These are phyloP conservation scores for Pangasianodon gigas DNA, from an alignment of 2,113 vertebrate species.

Conservation along the genomic window DNA sequence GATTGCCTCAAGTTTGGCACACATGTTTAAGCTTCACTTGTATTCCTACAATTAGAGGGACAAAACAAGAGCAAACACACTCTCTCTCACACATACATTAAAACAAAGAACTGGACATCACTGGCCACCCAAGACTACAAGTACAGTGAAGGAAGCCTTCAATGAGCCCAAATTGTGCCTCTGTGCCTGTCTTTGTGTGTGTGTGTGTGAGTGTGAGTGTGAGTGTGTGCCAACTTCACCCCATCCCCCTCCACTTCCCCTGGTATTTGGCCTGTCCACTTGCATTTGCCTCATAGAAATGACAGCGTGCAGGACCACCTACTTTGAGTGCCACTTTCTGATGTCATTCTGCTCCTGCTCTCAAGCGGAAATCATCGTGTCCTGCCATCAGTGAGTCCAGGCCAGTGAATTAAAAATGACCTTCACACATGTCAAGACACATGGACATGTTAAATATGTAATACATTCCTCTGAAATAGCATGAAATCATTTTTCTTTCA, in stretches of 20 bases:
- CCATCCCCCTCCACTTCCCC: slow-evolving; percentile 36
- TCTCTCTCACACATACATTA: slow-evolving; percentile 50
- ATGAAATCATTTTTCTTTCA: background rate
- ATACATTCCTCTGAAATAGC: background rate
- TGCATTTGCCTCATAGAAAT: slow-evolving; percentile 72
- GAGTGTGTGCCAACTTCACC: slow-evolving; percentile 37
- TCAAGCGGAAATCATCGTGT: slow-evolving; percentile 74
- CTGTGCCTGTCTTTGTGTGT: slow-evolving; percentile 58
- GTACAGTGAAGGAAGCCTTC: slow-evolving; percentile 66
- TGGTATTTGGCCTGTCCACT: slow-evolving; percentile 74
- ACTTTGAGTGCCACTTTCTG: slow-evolving; percentile 69
- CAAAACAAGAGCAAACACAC: slow-evolving; percentile 18
- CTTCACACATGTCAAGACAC: background rate
- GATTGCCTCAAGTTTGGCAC: slow-evolving; percentile 73
- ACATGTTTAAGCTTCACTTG: slow-evolving; percentile 58
- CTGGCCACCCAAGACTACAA: slow-evolving; percentile 73
- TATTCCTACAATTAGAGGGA: slow-evolving; percentile 68
- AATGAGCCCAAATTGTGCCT: slow-evolving; percentile 71
- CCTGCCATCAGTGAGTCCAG: slow-evolving; percentile 70
- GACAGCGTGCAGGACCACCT: slow-evolving; percentile 72
- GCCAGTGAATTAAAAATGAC: background rate
- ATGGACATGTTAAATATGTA: background rate
- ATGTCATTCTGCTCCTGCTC: slow-evolving; percentile 70
- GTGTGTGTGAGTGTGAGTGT: slow-evolving; percentile 68
- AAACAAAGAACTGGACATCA: slow-evolving; percentile 58